Percentiles rank a stretch among this genome's conserved stretches.
phyloP scores from a whole-genome alignment of 2,113 vertebrate species.

The Antidorcas marsupialis region DNA sequence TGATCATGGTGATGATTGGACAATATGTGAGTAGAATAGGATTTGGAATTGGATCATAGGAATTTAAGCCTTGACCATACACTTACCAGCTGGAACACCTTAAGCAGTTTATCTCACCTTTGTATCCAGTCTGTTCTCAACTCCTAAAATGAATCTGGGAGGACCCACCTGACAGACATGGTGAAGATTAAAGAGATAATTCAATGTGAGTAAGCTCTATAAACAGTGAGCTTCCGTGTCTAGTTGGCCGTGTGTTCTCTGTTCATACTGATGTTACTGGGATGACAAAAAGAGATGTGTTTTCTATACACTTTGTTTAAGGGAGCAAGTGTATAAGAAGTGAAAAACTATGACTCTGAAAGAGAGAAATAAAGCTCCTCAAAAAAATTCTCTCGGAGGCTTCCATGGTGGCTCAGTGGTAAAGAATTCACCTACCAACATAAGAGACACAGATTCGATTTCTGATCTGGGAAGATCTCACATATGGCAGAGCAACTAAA shows the following conservation, averaged over 20 bases:
- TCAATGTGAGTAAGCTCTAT: not conserved
- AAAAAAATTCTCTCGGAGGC: not conserved
- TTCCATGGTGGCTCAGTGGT: not conserved
- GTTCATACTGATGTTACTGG: not conserved
- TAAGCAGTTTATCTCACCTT: not conserved
- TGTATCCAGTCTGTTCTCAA: not conserved
- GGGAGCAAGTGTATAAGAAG: not conserved
- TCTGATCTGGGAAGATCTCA: not conserved
- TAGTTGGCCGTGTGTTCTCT: not conserved
- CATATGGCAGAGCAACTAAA: not conserved
- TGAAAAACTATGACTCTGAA: not conserved
- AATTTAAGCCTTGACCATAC: not conserved
- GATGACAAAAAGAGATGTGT: not conserved
- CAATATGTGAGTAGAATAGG: not conserved
- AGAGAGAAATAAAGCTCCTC: not conserved
- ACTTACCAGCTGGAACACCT: not conserved
- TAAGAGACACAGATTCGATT: accelerated
- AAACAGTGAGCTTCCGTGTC: not conserved
- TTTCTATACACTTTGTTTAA: not conserved
- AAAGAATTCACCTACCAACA: not conserved
- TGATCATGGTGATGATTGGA: accelerated
- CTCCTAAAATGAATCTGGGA: not conserved
- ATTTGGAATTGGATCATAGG: not conserved
- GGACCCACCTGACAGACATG: not conserved
- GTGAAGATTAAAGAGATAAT: not conserved